Evolutionary conservation across 2,113 vertebrate genomes (phyloP).

Genomic region (Lepisosteus oculatus): DNA sequence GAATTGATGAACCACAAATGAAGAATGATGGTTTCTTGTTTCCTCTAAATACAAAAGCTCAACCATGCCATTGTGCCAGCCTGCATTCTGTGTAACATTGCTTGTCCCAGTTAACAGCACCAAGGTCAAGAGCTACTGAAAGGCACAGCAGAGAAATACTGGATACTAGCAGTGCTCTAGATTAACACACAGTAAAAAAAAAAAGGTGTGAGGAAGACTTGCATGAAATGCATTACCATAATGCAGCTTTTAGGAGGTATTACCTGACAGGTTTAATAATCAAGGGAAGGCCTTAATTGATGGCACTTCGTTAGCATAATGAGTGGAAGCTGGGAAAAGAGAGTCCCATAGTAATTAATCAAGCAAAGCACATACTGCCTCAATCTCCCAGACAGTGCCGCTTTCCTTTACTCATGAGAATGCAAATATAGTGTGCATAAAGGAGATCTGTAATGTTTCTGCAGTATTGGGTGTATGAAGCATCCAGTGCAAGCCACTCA

Average conservation of each 20-base stretch:
- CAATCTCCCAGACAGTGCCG: constrained; percentile 65
- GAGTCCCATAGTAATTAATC: constrained; percentile 76
- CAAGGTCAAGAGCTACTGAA: constrained; percentile 50
- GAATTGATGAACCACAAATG: background rate
- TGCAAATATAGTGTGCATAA: constrained; percentile 22
- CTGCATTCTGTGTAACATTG: constrained; percentile 28
- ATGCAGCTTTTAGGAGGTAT: constrained; percentile 55
- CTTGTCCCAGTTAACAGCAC: constrained; percentile 33
- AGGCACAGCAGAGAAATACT: background rate
- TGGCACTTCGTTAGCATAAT: constrained; percentile 80
- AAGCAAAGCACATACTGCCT: constrained; percentile 70
- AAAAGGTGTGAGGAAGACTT: constrained; percentile 51
- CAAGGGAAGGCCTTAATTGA: constrained; percentile 76
- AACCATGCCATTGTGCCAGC: background rate
- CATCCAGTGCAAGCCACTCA: too few relatives aligned
- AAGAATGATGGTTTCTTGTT: background rate
- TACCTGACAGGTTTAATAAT: constrained; percentile 75
- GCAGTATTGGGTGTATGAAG: too few relatives aligned
- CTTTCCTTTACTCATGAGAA: constrained; percentile 71
- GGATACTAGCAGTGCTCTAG: constrained; percentile 41
- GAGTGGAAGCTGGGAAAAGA: constrained; percentile 71
- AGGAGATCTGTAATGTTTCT: too few relatives aligned
- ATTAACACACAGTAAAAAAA: constrained; percentile 31
- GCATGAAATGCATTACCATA: constrained; percentile 51
- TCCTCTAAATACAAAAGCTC: background rate